A percentile compares a stretch with the other conserved stretches of the same genome.
phyloP scores from a whole-genome alignment of 2,888 invertebrate genomes.

The Drosophila kokeensis region DNA sequence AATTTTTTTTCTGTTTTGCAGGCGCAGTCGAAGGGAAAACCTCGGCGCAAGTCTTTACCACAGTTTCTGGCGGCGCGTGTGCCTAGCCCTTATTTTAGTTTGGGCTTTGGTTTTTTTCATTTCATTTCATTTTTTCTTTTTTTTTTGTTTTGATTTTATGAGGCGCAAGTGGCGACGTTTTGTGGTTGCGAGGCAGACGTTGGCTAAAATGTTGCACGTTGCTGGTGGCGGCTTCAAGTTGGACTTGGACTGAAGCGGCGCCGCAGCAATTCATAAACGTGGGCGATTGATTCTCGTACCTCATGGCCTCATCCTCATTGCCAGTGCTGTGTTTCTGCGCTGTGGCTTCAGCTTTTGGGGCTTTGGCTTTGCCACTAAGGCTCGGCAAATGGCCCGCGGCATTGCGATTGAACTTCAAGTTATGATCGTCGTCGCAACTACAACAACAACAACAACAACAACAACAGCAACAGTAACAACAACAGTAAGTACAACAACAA shows the following conservation, averaged over 20 bases:
- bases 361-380: slow-evolving; percentile 83
- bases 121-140: slow-evolving; percentile 7
- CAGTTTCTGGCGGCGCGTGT: slow-evolving; percentile 73
- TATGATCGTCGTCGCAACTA: slow-evolving; percentile 80
- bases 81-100: slow-evolving; percentile 77
- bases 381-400: slow-evolving; percentile 85
- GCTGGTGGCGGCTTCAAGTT: slow-evolving; percentile 56
- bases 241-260: slow-evolving; percentile 67
- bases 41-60: slow-evolving; percentile 38
- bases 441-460: slow-evolving; percentile 40
- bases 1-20: not conserved
- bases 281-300: slow-evolving; percentile 84
- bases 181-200: slow-evolving; percentile 78
- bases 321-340: slow-evolving; percentile 44
- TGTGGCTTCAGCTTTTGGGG: slow-evolving; percentile 69
- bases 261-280: slow-evolving; percentile 83
- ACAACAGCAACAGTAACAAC: slow-evolving; percentile 13
- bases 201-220: slow-evolving; percentile 81
- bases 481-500: slow-evolving; percentile 29
- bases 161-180: slow-evolving; percentile 81
- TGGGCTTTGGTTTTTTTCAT: slow-evolving; percentile 43
- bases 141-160: slow-evolving; percentile 64
- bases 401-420: slow-evolving; percentile 85
- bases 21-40: slow-evolving; percentile 31
- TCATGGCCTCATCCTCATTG: slow-evolving; percentile 70